Evolutionary conservation across 53 echinoderm and acorn worm genomes (phyloP).

Genomic region (Antedon mediterranea): DNA sequence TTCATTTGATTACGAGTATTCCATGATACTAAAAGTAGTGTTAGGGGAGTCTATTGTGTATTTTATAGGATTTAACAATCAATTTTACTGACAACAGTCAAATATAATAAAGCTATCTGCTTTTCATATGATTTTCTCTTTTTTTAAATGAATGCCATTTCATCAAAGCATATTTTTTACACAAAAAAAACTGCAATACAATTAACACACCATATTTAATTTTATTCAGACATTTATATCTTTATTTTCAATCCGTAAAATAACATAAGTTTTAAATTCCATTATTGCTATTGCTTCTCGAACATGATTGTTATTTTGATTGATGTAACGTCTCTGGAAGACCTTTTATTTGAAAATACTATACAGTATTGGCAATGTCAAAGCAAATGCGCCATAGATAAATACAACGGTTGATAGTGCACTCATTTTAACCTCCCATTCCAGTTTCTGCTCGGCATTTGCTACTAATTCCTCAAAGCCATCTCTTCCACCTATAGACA

Average conservation of each 20-base stretch:
- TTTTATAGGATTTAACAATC: not conserved
- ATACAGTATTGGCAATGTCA: conserved; percentile 82
- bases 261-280: no score
- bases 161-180: no score
- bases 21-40: not conserved
- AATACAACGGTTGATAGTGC: conserved; percentile 87
- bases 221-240: no score
- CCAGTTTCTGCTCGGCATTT: conserved; percentile 70
- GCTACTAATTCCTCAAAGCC: conserved; percentile 55
- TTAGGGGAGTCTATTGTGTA: not conserved
- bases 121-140: not conserved
- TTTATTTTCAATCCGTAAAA: no score
- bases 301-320: no score
- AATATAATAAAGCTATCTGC: not conserved
- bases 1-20: not conserved
- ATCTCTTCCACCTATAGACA: conserved; percentile 19
- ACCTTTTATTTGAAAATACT: conserved; percentile 74
- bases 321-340: not conserved
- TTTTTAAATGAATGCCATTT: no score
- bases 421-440: conserved; percentile 98
- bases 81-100: not conserved
- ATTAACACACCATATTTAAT: no score
- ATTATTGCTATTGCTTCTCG: no score
- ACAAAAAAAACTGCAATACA: no score
- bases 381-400: conserved; percentile 92